A percentile compares a stretch with the other conserved stretches of the same genome.
Conservation (phyloP, 2,797 vertebrate genomes). For the Pygocentrus nattereri region DNA sequence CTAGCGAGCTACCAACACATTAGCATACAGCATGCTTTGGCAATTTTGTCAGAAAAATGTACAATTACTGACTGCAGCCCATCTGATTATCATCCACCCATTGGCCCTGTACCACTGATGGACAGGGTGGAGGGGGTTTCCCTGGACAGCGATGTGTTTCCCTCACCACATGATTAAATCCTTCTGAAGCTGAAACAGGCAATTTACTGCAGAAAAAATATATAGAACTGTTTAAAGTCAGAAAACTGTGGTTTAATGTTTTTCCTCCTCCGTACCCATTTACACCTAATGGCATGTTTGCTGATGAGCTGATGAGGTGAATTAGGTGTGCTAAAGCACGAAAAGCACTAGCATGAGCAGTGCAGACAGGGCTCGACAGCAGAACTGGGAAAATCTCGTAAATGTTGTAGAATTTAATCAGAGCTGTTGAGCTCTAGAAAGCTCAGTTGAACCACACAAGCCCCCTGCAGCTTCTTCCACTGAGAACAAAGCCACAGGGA, state of each 20-base stretch:
- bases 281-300: background rate
- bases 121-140: background rate
- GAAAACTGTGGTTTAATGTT: no score
- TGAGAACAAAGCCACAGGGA: background rate
- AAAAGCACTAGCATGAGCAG: background rate
- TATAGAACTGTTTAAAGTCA: no score
- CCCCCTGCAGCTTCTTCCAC: conserved; percentile 4
- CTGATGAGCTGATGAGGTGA: background rate
- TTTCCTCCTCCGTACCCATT: background rate
- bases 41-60: no score
- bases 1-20: no score
- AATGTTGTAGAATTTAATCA: background rate
- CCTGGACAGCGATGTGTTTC: background rate
- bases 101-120: background rate
- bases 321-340: background rate
- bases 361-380: background rate
- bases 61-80: background rate
- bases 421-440: background rate
- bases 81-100: background rate
- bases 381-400: background rate
- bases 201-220: background rate
- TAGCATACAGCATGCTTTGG: no score
- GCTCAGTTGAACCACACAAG: background rate
- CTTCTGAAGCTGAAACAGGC: background rate
- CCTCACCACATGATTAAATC: background rate